A percentile compares a stretch with the other conserved stretches of the same genome.
phyloP scores from a whole-genome alignment of 2,113 vertebrate genomes.

The Cygnus buccinator region DNA sequence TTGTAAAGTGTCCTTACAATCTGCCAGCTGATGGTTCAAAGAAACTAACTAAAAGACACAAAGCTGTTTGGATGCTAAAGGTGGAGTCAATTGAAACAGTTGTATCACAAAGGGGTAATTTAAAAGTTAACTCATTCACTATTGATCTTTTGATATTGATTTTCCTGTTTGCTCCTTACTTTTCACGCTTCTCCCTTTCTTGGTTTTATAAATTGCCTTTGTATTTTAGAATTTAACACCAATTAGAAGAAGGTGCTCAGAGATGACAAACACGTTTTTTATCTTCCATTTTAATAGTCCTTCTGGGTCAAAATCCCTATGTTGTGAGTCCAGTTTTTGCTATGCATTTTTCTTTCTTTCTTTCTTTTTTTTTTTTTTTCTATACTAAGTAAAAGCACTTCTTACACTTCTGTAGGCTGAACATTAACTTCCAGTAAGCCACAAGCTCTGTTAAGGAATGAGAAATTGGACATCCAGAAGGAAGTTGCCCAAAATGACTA shows the following conservation, averaged over 20 bases:
- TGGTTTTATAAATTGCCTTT: constrained; percentile 21
- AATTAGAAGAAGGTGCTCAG: constrained; percentile 48
- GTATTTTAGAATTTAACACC: constrained; percentile 39
- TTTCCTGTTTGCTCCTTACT: constrained; percentile 15
- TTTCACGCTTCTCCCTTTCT: constrained; percentile 26
- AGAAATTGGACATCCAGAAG: constrained; percentile 31
- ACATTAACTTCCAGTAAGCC: constrained; percentile 21
- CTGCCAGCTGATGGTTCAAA: neutral
- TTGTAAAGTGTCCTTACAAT: neutral
- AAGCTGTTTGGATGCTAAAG: constrained; percentile 17
- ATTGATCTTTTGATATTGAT: constrained; percentile 20
- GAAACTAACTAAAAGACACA: neutral
- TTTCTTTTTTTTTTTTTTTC: neutral
- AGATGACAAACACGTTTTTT: constrained; percentile 33
- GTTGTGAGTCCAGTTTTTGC: neutral
- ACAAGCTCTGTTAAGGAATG: constrained; percentile 21
- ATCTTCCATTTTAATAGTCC: constrained; percentile 12
- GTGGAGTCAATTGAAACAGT: constrained; percentile 24
- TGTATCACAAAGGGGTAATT: constrained; percentile 33
- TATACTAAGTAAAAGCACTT: constrained; percentile 2
- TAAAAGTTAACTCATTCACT: constrained; percentile 42
- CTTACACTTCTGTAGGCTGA: constrained; percentile 19
- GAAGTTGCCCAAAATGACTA: constrained; percentile 43
- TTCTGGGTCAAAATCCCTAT: constrained; percentile 5
- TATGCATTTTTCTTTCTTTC: neutral